These are phyloP conservation scores for Lasioglossum albipes DNA, from an alignment of 1,140 invertebrate genomes.

Conservation along the genomic window DNA sequence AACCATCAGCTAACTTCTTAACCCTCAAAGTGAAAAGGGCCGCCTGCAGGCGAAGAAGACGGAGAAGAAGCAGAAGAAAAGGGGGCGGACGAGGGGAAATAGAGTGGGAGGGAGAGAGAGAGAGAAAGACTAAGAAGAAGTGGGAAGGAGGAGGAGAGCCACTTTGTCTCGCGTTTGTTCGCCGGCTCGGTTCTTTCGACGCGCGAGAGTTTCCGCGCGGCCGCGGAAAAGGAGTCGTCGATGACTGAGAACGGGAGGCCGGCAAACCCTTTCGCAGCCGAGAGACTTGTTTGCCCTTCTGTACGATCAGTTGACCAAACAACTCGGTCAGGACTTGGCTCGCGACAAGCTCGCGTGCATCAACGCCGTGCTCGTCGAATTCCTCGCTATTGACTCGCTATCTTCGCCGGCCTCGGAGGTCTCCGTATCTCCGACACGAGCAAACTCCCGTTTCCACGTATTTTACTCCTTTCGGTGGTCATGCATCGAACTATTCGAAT, in stretches of 20 bases:
- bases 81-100: background rate
- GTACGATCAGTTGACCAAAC: conserved; percentile 62
- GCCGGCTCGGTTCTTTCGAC: conserved; percentile 19
- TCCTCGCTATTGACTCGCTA: background rate
- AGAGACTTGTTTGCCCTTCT: conserved; percentile 60
- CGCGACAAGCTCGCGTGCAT: conserved; percentile 11
- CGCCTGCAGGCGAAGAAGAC: conserved; percentile 19
- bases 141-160: background rate
- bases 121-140: background rate
- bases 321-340: conserved; percentile 15
- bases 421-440: too few species aligned
- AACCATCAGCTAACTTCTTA: conserved; percentile 64
- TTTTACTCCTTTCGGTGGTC: too few species aligned
- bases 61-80: background rate
- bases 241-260: conserved; percentile 4
- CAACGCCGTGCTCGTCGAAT: background rate
- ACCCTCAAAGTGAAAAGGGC: conserved; percentile 64
- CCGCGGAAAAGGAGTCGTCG: conserved; percentile 38
- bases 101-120: background rate
- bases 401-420: too few species aligned
- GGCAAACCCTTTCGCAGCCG: conserved; percentile 39
- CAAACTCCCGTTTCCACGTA: too few species aligned
- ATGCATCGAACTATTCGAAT: too few species aligned
- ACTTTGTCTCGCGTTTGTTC: conserved; percentile 33
- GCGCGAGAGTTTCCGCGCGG: conserved; percentile 32